Percentiles rank a stretch among this genome's conserved stretches.
These are phyloP conservation scores for Panurus biarmicus DNA, from an alignment of 2,113 vertebrate genomes.

Conservation along the genomic window DNA sequence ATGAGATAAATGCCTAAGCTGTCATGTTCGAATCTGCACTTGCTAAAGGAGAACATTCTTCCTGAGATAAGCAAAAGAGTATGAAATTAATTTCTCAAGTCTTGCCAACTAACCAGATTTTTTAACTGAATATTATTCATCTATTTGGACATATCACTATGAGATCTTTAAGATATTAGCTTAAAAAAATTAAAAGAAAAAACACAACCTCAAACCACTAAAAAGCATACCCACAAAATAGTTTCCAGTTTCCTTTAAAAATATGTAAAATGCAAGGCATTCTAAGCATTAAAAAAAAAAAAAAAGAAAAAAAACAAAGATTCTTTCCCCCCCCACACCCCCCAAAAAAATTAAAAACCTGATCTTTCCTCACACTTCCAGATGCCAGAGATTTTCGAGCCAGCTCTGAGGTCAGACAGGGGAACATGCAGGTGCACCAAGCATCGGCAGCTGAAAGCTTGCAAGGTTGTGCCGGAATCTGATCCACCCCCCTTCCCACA, in stretches of 20 bases:
- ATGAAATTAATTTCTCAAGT: not conserved
- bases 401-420: constrained; percentile 58
- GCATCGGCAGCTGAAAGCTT: constrained; percentile 49
- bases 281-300: not conserved
- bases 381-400: constrained; percentile 67
- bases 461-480: constrained; percentile 48
- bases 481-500: constrained; percentile 56
- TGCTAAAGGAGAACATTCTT: constrained; percentile 14
- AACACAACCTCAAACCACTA: not conserved
- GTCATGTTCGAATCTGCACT: not conserved
- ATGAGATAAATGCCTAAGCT: not conserved
- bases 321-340: fast-evolving
- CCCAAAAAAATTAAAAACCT: constrained; percentile 31
- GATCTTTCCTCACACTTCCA: constrained; percentile 50
- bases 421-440: constrained; percentile 73
- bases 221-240: not conserved
- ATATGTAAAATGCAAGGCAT: not conserved
- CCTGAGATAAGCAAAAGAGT: not conserved
- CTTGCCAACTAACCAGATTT: not conserved
- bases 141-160: not conserved
- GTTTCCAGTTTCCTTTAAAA: not conserved
- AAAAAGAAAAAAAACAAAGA: not conserved
- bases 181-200: not conserved
- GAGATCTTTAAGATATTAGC: not conserved
- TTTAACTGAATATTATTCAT: not conserved